Percentiles rank a stretch among this genome's conserved stretches.
phyloP scores from a whole-genome alignment of 2,888 invertebrate genomes.

The Brachyopa scutellaris region DNA sequence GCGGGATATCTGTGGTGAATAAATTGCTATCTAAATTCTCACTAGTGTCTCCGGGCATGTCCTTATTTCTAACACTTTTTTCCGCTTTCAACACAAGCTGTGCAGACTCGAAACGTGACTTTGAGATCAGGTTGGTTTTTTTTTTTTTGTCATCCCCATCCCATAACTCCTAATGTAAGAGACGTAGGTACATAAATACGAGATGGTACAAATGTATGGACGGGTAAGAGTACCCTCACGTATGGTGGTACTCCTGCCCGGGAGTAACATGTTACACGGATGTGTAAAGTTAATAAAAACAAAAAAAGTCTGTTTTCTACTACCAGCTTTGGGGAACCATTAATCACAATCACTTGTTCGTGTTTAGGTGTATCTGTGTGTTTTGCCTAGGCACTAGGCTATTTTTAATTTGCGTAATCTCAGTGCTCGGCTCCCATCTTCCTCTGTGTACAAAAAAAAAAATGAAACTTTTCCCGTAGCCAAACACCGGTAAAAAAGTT shows the following conservation, averaged over 20 bases:
- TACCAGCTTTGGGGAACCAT: slow-evolving; percentile 47
- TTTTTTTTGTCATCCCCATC: slow-evolving; percentile 11
- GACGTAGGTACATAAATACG: slow-evolving; percentile 1
- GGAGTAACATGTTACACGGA: slow-evolving; percentile 11
- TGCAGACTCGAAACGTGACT: slow-evolving; percentile 56
- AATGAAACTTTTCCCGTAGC: slow-evolving; percentile 26
- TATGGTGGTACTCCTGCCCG: background rate
- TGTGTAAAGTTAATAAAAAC: slow-evolving; percentile 66
- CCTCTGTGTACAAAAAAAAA: background rate
- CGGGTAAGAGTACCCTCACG: too few species aligned
- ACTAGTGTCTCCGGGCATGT: slow-evolving; percentile 39
- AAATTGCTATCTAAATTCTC: slow-evolving; percentile 69
- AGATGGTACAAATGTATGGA: too few species aligned
- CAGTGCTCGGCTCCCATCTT: background rate
- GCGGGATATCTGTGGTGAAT: slow-evolving; percentile 66
- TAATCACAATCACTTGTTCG: slow-evolving; percentile 64
- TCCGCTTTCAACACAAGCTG: slow-evolving; percentile 44
- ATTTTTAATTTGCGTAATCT: slow-evolving; percentile 69
- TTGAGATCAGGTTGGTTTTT: slow-evolving; percentile 19
- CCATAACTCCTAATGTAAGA: slow-evolving; percentile 61
- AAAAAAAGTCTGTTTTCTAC: slow-evolving; percentile 56
- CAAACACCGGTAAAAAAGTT: slow-evolving; percentile 11
- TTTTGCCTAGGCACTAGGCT: background rate
- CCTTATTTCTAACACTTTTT: slow-evolving; percentile 35
- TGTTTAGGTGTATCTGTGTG: background rate